Evolutionary conservation across 2,797 vertebrate species (phyloP).

Genomic region (Rhinichthys osculus): DNA sequence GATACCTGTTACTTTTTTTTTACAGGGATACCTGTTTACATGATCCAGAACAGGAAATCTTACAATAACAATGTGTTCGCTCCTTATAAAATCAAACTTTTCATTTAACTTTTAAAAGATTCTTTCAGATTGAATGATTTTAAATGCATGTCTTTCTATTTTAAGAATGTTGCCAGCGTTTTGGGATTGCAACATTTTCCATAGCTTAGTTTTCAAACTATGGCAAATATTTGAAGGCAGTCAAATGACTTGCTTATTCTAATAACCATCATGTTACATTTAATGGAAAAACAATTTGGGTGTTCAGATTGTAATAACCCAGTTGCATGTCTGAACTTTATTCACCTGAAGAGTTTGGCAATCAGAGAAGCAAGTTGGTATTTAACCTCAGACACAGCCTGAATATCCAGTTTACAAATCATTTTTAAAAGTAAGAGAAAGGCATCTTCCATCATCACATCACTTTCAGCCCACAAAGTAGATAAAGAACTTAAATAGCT

Average conservation of each 20-base stretch:
- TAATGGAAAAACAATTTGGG: background rate
- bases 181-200: background rate
- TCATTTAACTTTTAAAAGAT: background rate
- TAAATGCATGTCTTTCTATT: background rate
- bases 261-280: background rate
- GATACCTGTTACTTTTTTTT: background rate
- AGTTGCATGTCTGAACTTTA: background rate
- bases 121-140: background rate
- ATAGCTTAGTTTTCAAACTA: background rate
- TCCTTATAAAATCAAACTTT: background rate
- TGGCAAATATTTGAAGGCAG: background rate
- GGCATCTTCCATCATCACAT: background rate
- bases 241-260: background rate
- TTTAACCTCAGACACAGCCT: background rate
- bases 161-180: background rate
- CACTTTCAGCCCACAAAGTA: background rate
- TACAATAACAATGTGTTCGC: background rate
- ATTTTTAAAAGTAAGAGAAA: background rate
- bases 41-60: background rate
- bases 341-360: background rate
- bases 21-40: background rate
- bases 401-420: conserved; percentile 25
- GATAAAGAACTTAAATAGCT: conserved; percentile 2
- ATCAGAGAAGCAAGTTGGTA: background rate
- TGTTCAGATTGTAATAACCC: too few species aligned